These are phyloP conservation scores for Drosophila neotestacea DNA, from an alignment of 2,888 invertebrate genomes.

Conservation along the genomic window DNA sequence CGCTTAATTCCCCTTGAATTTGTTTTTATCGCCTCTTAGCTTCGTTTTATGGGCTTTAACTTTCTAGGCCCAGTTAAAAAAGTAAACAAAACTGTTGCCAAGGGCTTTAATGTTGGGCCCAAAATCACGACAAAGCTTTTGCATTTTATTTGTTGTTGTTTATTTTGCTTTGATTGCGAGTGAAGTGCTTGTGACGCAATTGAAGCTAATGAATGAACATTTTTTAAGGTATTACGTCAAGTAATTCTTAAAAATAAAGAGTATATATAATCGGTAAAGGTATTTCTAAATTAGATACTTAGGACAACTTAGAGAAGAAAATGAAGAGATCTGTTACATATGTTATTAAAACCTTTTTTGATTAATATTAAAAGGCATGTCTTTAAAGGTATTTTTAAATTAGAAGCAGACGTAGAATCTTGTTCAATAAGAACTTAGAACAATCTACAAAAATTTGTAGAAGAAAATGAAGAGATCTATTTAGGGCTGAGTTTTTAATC, in stretches of 20 bases:
- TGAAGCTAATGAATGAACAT: constrained; percentile 13
- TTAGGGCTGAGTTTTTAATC: too few species aligned
- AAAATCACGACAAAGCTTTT: constrained; percentile 32
- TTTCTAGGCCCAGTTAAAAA: constrained; percentile 57
- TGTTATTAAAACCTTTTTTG: too few species aligned
- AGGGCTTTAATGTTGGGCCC: constrained; percentile 15
- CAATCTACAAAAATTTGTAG: too few species aligned
- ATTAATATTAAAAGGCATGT: too few species aligned
- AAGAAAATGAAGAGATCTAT: too few species aligned
- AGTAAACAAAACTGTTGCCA: constrained; percentile 51
- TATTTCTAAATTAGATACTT: neutral
- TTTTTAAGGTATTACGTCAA: neutral
- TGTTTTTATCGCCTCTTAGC: constrained; percentile 37
- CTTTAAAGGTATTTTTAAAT: neutral
- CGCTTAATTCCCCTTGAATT: constrained; percentile 17
- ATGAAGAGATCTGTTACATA: too few species aligned
- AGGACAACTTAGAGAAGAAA: too few species aligned
- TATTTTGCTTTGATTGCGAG: constrained; percentile 32
- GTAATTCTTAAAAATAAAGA: neutral
- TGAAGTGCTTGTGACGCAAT: constrained; percentile 33
- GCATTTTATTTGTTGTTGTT: constrained; percentile 44
- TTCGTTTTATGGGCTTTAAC: constrained; percentile 61
- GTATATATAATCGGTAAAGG: neutral
- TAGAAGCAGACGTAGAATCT: neutral
- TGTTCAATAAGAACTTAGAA: too few species aligned